Evolutionary conservation across 2,797 vertebrate species (phyloP).

Genomic region (Phrynocephalus forsythii): DNA sequence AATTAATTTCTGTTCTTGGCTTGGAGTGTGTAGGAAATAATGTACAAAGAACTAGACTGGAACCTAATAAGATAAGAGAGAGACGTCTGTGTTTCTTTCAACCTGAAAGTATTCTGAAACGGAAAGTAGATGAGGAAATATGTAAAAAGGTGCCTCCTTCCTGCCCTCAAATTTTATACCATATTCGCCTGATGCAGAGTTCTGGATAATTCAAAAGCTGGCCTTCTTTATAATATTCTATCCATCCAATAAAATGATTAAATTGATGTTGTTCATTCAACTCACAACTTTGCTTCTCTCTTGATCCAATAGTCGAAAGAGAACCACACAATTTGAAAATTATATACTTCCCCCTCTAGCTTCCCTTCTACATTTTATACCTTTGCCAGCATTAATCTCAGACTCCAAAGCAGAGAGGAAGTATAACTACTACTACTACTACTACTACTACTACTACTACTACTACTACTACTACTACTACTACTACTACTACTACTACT

Average conservation of each 20-base stretch:
- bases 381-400: conserved; percentile 15
- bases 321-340: neutral
- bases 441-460: too few relatives aligned
- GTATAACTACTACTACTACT: neutral
- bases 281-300: too few relatives aligned
- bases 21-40: neutral
- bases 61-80: neutral
- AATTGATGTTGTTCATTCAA: too few relatives aligned
- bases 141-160: neutral
- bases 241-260: too few relatives aligned
- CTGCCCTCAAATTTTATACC: too few relatives aligned
- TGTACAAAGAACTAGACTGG: neutral
- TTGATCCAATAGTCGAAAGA: neutral
- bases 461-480: neutral
- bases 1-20: neutral
- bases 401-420: conserved; percentile 32
- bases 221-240: too few relatives aligned
- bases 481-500: too few relatives aligned
- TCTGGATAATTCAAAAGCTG: too few relatives aligned
- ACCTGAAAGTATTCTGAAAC: neutral
- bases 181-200: too few relatives aligned
- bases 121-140: neutral
- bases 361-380: conserved; percentile 17
- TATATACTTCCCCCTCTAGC: neutral
- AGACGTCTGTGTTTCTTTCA: neutral